These are phyloP conservation scores for Anoura caudifer DNA, from an alignment of 2,113 vertebrate species.

Conservation along the genomic window DNA sequence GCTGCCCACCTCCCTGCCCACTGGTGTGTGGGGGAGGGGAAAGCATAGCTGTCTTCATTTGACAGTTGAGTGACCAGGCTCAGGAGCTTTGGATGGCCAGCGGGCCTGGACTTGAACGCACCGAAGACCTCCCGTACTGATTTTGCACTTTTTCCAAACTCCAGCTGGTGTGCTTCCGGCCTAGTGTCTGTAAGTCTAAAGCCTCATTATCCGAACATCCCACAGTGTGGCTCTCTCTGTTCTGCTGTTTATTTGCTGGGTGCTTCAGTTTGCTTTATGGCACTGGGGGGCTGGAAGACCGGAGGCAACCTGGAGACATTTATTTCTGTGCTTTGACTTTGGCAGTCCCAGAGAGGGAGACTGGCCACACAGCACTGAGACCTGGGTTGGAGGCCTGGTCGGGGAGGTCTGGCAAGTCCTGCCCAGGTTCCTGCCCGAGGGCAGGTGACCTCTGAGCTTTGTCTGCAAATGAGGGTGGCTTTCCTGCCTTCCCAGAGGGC, in stretches of 20 bases:
- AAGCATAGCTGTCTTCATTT: accelerated
- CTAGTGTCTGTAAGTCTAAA: accelerated
- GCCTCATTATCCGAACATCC: accelerated
- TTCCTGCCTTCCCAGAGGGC: neutral
- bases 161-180: accelerated
- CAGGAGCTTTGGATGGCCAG: accelerated
- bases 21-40: neutral
- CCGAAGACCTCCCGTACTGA: accelerated
- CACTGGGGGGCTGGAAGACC: neutral
- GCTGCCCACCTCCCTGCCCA: accelerated
- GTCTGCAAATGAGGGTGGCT: no score
- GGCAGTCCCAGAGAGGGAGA: neutral
- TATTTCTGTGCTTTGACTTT: no score
- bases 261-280: neutral
- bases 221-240: neutral
- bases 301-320: neutral
- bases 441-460: neutral
- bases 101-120: neutral
- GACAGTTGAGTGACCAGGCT: neutral
- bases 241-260: neutral
- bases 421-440: neutral
- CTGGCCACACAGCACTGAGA: accelerated
- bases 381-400: neutral
- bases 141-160: neutral
- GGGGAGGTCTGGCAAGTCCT: neutral